Conservation (phyloP, 2,888 invertebrate species). For the Calliopum simillimum region DNA sequence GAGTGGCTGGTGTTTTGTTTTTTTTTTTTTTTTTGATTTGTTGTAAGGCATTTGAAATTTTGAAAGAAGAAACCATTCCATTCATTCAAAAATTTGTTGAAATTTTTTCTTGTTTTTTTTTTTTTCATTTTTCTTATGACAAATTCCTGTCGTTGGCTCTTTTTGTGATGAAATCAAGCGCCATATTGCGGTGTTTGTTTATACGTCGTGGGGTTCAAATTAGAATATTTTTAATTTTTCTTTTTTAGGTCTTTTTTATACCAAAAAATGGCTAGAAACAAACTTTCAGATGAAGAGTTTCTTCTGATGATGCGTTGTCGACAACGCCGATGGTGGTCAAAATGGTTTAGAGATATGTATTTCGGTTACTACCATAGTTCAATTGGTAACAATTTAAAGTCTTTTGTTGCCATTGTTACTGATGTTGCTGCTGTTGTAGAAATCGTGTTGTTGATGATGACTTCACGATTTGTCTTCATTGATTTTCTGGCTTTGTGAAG, state of each 20-base stretch:
- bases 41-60: neutral
- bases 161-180: constrained; percentile 5
- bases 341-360: constrained; percentile 27
- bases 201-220: constrained; percentile 27
- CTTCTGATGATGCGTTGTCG: neutral
- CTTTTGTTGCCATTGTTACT: constrained; percentile 23
- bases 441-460: constrained; percentile 34
- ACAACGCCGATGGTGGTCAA: constrained; percentile 34
- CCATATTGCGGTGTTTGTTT: constrained; percentile 26
- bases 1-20: constrained; percentile 3
- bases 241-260: too few relatives aligned
- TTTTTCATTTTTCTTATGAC: neutral
- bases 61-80: too few relatives aligned
- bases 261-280: neutral
- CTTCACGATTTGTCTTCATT: constrained; percentile 40
- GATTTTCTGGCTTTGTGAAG: constrained; percentile 15
- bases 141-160: neutral
- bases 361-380: constrained; percentile 27
- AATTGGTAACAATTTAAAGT: constrained; percentile 32
- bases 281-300: neutral
- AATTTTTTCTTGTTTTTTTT: neutral
- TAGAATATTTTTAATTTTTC: neutral
- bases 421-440: neutral
- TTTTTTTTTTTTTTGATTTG: neutral
- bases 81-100: neutral